phyloP scores from a whole-genome alignment of 2,888 invertebrate genomes.

The Arge pagana region DNA sequence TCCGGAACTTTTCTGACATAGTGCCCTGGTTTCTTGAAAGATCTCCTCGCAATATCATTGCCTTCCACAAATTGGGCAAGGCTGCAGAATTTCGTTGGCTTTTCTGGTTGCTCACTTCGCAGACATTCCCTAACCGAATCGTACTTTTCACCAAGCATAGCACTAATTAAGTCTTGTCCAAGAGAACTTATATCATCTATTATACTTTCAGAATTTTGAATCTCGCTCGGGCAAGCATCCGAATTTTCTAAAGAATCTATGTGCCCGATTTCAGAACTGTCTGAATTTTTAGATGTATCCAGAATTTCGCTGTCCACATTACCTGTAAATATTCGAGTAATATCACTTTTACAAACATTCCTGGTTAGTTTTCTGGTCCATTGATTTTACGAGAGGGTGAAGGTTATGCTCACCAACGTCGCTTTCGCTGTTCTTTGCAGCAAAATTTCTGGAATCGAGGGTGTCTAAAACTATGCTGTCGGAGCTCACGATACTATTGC shows the following conservation, averaged over 20 bases:
- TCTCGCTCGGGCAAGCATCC: slow-evolving; percentile 73
- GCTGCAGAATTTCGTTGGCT: slow-evolving; percentile 74
- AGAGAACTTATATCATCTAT: slow-evolving; percentile 77
- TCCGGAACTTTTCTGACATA: slow-evolving; percentile 14
- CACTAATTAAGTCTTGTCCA: slow-evolving; percentile 70
- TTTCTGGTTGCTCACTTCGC: slow-evolving; percentile 57
- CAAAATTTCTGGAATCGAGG: slow-evolving; percentile 45
- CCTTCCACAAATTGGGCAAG: slow-evolving; percentile 83
- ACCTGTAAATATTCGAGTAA: slow-evolving; percentile 39
- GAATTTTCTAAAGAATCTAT: slow-evolving; percentile 84
- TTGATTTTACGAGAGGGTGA: too few species aligned
- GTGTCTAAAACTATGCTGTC: slow-evolving; percentile 49
- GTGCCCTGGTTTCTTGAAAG: slow-evolving; percentile 64
- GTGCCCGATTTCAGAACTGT: slow-evolving; percentile 66
- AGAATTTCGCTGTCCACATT: slow-evolving; percentile 52
- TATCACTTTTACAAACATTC: too few species aligned
- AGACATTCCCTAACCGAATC: slow-evolving; percentile 66
- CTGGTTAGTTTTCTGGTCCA: too few species aligned
- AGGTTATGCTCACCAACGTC: slow-evolving; percentile 45
- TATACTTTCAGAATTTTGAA: slow-evolving; percentile 76
- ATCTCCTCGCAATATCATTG: slow-evolving; percentile 79
- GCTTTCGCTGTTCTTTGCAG: slow-evolving; percentile 50
- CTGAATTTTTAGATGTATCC: slow-evolving; percentile 48
- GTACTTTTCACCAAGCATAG: slow-evolving; percentile 69
- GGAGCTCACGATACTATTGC: slow-evolving; percentile 49